These are phyloP conservation scores for Otolemur crassicaudatus DNA, from an alignment of 2,797 vertebrate species.

Conservation along the genomic window DNA sequence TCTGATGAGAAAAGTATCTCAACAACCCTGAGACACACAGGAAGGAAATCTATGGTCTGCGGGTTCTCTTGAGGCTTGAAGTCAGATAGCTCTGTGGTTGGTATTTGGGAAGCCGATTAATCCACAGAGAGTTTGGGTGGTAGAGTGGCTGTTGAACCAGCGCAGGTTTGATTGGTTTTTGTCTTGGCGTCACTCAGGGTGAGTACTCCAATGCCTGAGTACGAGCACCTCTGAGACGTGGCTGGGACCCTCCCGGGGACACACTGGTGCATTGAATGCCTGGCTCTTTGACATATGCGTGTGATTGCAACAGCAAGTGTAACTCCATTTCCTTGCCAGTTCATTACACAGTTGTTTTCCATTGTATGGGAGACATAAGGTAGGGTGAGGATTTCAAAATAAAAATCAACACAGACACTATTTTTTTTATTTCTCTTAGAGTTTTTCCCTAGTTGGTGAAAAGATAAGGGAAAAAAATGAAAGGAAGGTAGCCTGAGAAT, in stretches of 20 bases:
- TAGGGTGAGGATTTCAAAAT: not conserved
- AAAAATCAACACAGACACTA: not conserved
- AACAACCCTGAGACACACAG: not conserved
- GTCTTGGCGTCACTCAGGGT: not conserved
- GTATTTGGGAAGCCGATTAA: not conserved
- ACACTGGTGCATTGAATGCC: too few relatives aligned
- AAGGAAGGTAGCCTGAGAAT: slow-evolving; percentile 8
- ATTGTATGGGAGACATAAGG: not conserved
- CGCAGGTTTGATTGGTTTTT: not conserved
- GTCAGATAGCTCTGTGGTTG: not conserved
- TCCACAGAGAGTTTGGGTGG: not conserved
- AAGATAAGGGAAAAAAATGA: not conserved
- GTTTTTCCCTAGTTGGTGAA: not conserved
- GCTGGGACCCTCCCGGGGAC: not conserved
- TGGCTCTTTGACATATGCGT: not conserved
- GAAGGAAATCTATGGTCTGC: not conserved
- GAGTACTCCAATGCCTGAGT: not conserved
- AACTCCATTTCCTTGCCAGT: not conserved
- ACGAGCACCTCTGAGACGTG: not conserved
- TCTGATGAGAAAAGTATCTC: not conserved
- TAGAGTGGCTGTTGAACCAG: not conserved
- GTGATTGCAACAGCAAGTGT: not conserved
- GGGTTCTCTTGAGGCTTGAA: not conserved
- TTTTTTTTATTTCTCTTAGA: not conserved
- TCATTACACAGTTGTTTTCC: not conserved